Evolutionary conservation across 2,888 invertebrate genomes (phyloP), one percentile per base, ranked within the genome.

Genomic region (Epistrophella euchroma): DNA sequence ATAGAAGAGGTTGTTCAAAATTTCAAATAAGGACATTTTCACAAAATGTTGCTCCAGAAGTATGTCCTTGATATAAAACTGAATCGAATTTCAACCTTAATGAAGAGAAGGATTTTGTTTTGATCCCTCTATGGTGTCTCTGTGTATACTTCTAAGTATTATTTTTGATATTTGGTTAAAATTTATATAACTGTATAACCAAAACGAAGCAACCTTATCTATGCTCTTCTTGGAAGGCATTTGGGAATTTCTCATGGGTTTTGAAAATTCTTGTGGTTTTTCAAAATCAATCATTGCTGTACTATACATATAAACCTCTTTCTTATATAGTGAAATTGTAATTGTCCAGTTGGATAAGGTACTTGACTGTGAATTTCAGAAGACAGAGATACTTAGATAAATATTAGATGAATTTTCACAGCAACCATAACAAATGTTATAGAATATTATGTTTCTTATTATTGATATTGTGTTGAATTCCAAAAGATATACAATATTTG

Each of bases 11-110:
- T 73, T 68, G 35, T 52, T 68, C 52, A 37, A 52, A 52, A 52
- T 52, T 50, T 37, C 37, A 0, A 40, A 47, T 58, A 68, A 66
- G 66, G 82, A 72, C 72, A 77, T 82, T 81, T 77, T 71, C 32
- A 62, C 66, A 77, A 68, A 43, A 22, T 43, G 4, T 25, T 45
- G 10, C 28, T 28, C 17, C 32, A 60, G 60, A 52, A 58, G 56
- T 55, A 25, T 47, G 47, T 52, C 22, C 13, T 52, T 43, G 22
- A 37, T 47, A n/a, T 35, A 32, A 52, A 55, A 55, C 58, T 28
- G 66, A 64, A 72, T 77, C 52, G 50, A 77, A 82, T 77, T 66
- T 72, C 66, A 71, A 22, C 50, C 32, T 66, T 66, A 66, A 52
- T 73, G 45, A 68, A 70, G 55, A 35, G 25, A 2, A 45, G 55